phyloP scores from a whole-genome alignment of 2,113 vertebrate species.

The Rhea pennata region DNA sequence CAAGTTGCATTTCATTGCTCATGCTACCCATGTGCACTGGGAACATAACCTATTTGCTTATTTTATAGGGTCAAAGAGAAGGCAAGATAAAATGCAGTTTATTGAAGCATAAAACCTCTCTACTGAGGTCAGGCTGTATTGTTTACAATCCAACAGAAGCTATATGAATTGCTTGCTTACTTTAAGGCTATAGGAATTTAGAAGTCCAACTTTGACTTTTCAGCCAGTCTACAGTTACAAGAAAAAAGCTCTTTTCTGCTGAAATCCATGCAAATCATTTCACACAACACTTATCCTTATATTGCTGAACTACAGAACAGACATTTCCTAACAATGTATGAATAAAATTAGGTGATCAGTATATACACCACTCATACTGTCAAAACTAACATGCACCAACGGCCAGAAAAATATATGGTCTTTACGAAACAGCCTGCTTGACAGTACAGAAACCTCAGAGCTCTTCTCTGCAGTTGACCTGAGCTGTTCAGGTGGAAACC shows the following conservation, averaged over 20 bases:
- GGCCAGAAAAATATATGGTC: not conserved
- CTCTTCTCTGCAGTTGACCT: not conserved
- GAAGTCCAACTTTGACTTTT: not conserved
- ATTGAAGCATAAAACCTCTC: not conserved
- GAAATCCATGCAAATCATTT: not conserved
- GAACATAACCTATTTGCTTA: not conserved
- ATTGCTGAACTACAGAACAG: not conserved
- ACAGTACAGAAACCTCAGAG: not conserved
- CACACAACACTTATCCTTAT: not conserved
- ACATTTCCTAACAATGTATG: not conserved
- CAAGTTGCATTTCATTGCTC: not conserved
- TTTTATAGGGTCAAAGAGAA: not conserved
- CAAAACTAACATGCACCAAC: not conserved
- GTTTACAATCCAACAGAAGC: not conserved
- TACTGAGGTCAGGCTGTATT: not conserved
- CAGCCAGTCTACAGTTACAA: not conserved
- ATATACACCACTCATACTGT: too few relatives aligned
- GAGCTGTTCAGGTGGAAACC: not conserved
- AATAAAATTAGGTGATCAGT: not conserved
- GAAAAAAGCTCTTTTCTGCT: not conserved
- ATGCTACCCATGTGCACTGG: not conserved
- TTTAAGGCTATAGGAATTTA: not conserved
- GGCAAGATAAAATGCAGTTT: not conserved
- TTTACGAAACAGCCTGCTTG: not conserved
- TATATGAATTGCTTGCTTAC: not conserved